Base-by-base conservation (phyloP, 2,888 invertebrate species). In the Lasioglossum marginatum region DNA sequence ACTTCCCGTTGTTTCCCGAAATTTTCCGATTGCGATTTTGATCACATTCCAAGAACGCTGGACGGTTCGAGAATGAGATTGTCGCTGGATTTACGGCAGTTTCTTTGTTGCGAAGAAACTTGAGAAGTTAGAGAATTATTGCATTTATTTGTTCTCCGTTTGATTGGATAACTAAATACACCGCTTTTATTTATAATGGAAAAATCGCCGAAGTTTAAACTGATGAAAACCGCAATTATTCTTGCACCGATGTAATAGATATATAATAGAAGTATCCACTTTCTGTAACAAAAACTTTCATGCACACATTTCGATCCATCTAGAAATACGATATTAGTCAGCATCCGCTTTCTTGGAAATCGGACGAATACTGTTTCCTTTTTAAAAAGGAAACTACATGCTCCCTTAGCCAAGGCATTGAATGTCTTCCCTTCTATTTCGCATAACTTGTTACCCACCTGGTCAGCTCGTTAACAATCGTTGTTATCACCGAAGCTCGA, bases 21-120 rank as follows among this genome's bases (percentile, higher is more conserved):
- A 48, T 60, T 66, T 74, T 23, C 16, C 37, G 37, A 79, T 12
- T 66, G 27, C 23, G 31, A 84, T 74, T 27, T 66, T 60, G 31
- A n/a, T 37, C 23, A 31, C 31, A 34, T 80, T 40, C 27, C 31
- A 31, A 66, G 63, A 80, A 40, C 66, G 27, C 40, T 31, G 5
- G 1, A 6, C 3, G 8, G 16, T 8, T 4, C 14, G 31, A 10
- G 4, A n/a, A 70, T n/a, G 10, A 63, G 37, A 63, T 76, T 71
- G 60, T 52, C 43, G 23, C 19, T 48, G 43, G 2, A 31, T 5
- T 12, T n/a, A 16, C 14, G 34, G 12, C 1, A 37, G 4, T 16
- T 75, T 40, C n/a, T 5, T 19, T n/a, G 4, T 1, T 40, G 19
- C 31, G 31, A n/a, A 27, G 31, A 45, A 34, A 45, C 66, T 66